Base-by-base conservation (phyloP, 2,888 invertebrate species). In the Noctua janthe region DNA sequence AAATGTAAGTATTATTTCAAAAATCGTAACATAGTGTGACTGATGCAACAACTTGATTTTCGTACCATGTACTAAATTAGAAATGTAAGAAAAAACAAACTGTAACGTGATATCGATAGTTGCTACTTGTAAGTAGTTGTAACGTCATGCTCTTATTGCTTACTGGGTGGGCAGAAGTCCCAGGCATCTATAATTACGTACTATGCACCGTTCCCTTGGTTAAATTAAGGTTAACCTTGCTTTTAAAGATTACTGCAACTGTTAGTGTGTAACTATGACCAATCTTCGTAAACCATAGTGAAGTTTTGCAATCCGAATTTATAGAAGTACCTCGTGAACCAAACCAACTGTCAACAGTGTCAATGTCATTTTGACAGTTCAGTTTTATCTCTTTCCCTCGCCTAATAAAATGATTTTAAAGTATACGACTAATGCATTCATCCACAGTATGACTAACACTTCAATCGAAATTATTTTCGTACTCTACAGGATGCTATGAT, bases 401-500 rank as follows among this genome's bases (percentile, higher is more conserved):
- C 0, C 0, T 49, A 4, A 15, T 23, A 39, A 47, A 54, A 70
- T 5, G 13, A 43, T 69, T 76, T 47, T 79, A 15, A 39, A 64
- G 23, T 74, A 29, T 76, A 69, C 54, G 62, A 64, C 39, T 64
- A 81, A 51, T 62, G 69, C 75, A n/a, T 73, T 84, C 13, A 72
- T 43, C 39, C 43, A 64, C 81, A n/a, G 56, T 73, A 72, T 80
- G 74, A 87, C 71, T 87, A 84, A 87, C 66, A 75, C 73, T 81
- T 76, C 81, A 76, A 81, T 71, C 62, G 29, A 85, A 77, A 86
- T 84, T 89, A 88, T 88, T 81, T 87, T 87, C 66, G 85, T 81
- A 82, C 72, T 66, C 23, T 43, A 70, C 88, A 87, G 88, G 87
- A 90, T 90, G 88, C 88, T 89, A 80, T 90, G 89, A 81, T 87